Percentiles rank a stretch among this genome's conserved stretches.
phyloP scores from a whole-genome alignment of 2,113 vertebrate species.

The Zonotrichia leucophrys region DNA sequence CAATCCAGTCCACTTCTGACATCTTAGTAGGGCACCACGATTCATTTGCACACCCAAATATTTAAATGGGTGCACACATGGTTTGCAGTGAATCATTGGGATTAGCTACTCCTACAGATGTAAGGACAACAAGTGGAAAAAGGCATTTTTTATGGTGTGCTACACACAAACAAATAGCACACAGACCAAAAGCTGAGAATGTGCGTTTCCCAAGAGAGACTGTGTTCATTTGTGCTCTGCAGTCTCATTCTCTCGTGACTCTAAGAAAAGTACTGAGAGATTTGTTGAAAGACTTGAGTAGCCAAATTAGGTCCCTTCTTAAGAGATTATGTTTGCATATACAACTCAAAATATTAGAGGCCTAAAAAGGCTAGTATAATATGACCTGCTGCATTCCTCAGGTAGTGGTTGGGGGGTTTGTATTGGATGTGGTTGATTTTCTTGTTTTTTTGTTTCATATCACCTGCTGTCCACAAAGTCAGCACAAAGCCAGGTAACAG shows the following conservation, averaged over 20 bases:
- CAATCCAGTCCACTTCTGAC: neutral
- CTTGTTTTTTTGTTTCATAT: neutral
- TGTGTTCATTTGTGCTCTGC: neutral
- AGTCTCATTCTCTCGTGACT: neutral
- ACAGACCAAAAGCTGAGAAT: neutral
- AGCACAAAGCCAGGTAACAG: neutral
- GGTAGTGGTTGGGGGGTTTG: fast-evolving
- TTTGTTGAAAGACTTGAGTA: neutral
- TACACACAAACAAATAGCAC: neutral
- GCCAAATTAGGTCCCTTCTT: neutral
- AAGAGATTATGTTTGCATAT: neutral
- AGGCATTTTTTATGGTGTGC: neutral
- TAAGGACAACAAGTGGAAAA: neutral
- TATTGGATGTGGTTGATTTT: neutral
- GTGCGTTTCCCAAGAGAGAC: neutral
- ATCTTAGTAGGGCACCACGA: neutral
- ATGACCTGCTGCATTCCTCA: neutral
- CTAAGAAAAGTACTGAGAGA: neutral
- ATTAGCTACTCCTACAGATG: neutral
- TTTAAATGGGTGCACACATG: neutral
- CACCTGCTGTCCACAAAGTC: neutral
- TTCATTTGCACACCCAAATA: neutral
- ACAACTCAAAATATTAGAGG: neutral
- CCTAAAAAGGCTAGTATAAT: neutral
- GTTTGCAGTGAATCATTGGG: neutral